Evolutionary conservation across 2,797 vertebrate genomes (phyloP), one percentile per base, ranked within the genome.

Genomic region (Danio tinwini): DNA sequence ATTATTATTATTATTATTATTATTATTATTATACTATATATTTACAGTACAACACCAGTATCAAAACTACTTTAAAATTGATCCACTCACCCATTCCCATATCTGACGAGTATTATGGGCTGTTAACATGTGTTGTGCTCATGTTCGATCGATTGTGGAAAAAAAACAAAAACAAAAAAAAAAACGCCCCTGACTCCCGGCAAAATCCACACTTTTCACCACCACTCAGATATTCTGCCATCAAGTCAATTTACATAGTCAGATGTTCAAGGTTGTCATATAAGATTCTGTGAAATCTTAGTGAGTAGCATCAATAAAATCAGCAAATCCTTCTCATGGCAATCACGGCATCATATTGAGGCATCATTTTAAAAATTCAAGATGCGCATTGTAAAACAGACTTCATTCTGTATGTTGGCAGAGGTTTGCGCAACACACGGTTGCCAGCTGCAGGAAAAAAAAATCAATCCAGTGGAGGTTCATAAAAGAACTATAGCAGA

Each of bases 401-500:
- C 21, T 64, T 16, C 70, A 45, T 53, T 72, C 47, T 71, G n/a
- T 37, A 47, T 72, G 50, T 76, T 74, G 19, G 61, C 63, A 52
- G 56, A 62, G 39, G 59, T 45, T 37, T 63, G 19, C 40, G n/a
- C 50, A 13, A 10, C 78, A 45, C 49, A 76, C 44, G 39, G 40
- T 74, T 47, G 58, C 58, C 77, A 72, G 50, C 7, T n/a, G 10
- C 29, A 29, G 29, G 29, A 3, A 29, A 29, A 29, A 78, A 69
- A n/a, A 21, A 61, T 10, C 6, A 58, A 56, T 74, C 42, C 21
- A 65, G 50, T 21, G 40, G 62, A 65, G 61, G 50, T 39, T 73
- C 61, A 74, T 74, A 65, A 80, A 79, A 70, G 7, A 78, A 61
- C 39, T 71, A n/a, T 49, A 58, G 53, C 17, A 58, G 21, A 73